Evolutionary conservation across 2,888 invertebrate species (phyloP).

Genomic region (Mayetiola destructor): DNA sequence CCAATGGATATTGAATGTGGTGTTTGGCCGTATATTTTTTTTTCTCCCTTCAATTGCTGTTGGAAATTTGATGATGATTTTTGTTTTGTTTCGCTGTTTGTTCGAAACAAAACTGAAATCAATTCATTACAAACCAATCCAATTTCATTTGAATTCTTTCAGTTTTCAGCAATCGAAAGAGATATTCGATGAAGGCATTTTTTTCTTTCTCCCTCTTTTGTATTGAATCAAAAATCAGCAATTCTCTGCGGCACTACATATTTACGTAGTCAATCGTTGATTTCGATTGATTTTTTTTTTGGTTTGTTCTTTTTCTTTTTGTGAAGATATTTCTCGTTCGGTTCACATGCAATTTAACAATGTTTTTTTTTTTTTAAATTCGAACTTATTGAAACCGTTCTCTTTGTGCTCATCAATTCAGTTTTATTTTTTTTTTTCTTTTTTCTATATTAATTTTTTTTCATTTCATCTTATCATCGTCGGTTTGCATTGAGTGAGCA

Average conservation of each 20-base stretch:
- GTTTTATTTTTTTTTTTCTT: background rate
- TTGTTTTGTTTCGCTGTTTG: background rate
- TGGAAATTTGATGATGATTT: too few species aligned
- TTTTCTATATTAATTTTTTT: background rate
- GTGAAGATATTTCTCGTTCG: too few species aligned
- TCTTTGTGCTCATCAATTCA: too few species aligned
- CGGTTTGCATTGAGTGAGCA: background rate
- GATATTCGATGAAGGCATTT: too few species aligned
- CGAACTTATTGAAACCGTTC: too few species aligned
- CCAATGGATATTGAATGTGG: background rate
- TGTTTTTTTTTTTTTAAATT: too few species aligned
- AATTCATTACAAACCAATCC: constrained; percentile 9
- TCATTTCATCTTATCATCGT: background rate
- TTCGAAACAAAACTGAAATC: background rate
- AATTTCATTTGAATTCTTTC: background rate
- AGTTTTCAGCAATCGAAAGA: too few species aligned
- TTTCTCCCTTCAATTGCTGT: too few species aligned
- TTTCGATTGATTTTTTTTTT: background rate
- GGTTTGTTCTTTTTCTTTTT: background rate
- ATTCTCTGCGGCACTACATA: too few species aligned
- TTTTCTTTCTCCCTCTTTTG: too few species aligned
- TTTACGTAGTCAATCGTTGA: background rate
- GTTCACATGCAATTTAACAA: too few species aligned
- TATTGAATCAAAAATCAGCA: too few species aligned
- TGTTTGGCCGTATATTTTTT: background rate